Percentiles rank a stretch among this genome's conserved stretches.
phyloP scores from a whole-genome alignment of 2,888 invertebrate genomes.

The Strigamia crassipes region DNA sequence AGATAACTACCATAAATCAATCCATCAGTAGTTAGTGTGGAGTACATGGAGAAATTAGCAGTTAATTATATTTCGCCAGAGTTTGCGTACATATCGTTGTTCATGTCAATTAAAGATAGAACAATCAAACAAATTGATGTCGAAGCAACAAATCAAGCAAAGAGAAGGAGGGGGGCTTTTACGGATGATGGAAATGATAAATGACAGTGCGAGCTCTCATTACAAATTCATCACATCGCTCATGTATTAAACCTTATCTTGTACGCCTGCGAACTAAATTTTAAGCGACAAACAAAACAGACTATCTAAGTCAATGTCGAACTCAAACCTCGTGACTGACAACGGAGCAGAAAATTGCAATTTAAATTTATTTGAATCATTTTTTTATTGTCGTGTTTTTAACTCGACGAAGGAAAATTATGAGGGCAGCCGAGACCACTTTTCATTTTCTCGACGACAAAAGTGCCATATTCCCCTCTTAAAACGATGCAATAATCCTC shows the following conservation, averaged over 20 bases:
- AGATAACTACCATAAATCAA: constrained; percentile 1
- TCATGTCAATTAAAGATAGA: constrained; percentile 32
- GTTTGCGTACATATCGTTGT: constrained; percentile 8
- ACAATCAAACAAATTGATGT: constrained; percentile 37
- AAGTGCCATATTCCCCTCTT: constrained; percentile 1
- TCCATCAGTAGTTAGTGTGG: constrained; percentile 34
- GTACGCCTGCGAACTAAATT: constrained; percentile 5
- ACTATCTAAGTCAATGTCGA: background rate
- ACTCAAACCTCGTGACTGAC: no score
- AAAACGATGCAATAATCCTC: constrained; percentile 38
- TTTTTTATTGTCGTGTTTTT: background rate
- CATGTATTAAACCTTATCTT: constrained; percentile 23
- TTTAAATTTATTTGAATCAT: background rate
- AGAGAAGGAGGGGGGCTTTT: background rate
- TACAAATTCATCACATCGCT: constrained; percentile 28
- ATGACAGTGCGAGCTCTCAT: constrained; percentile 37
- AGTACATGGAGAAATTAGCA: constrained; percentile 30
- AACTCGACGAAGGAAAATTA: background rate
- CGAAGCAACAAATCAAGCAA: constrained; percentile 37
- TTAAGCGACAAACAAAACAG: constrained; percentile 12
- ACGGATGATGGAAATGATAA: background rate
- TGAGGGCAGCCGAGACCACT: background rate
- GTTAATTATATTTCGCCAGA: constrained; percentile 32
- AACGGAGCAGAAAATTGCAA: no score
- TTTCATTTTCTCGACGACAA: constrained; percentile 29